Evolutionary conservation across 2,888 invertebrate genomes (phyloP), one percentile per base, ranked within the genome.

Genomic region (Harmothoe impar): DNA sequence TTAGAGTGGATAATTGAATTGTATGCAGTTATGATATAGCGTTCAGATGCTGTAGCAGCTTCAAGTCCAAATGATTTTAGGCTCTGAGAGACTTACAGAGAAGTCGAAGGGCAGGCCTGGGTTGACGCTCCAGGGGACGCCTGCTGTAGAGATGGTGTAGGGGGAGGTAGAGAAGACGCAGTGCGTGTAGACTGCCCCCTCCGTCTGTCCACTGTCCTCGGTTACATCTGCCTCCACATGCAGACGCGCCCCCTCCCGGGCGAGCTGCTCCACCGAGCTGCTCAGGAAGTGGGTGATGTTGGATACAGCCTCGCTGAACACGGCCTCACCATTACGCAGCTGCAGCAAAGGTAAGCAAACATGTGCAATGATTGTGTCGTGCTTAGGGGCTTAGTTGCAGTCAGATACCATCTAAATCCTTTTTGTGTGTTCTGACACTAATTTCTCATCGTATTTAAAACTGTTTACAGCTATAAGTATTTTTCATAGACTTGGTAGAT

Each of bases 91-190:
- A 20, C 62, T 62, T n/a, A 84, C 51, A 1, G n/a, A 33, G 33
- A 84, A 84, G n/a, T 17, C 84, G 33, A 84, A 43, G 33, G 84
- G 51, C 0, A 84, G 84, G 51, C 35, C 51, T 15, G 84, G 51
- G 23, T 31, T 33, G 51, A 84, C 29, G n/a, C 43, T 84, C 84
- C 84, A 84, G 84, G 84, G 51, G 20, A 51, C 51, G 43, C 29
- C 29, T 35, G 23, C 25, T 17, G 51, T 51, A 25, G 84, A 84
- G 23, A 84, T 84, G 43, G 1, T 43, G 43, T 84, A 84, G 35
- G 84, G 84, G 1, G 35, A 35, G 0, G 20, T 43, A 20, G 84
- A 31, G 43, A 84, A 84, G 25, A 10, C 17, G 20, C 84, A 84
- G 84, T 84, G 35, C 0, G 43, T 3, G 23, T 43, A 33, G 51